Base-by-base conservation (phyloP, 2,888 invertebrate genomes). In the Drosophila testacea region DNA sequence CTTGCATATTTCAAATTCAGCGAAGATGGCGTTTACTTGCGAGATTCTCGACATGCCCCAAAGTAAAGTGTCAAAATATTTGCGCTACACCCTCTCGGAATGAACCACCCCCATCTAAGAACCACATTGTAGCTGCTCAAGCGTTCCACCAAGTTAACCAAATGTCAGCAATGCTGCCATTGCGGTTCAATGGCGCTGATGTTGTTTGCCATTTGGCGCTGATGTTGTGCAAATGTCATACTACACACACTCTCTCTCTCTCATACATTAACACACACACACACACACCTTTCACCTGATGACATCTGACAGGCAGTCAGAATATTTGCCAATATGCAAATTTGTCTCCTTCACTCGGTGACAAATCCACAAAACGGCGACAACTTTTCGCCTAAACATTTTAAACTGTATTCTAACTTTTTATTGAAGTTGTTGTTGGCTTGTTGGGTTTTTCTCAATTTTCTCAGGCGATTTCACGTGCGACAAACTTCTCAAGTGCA, bases 401-500 rank as follows among this genome's bases (percentile, higher is more conserved):
- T 79, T 66, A 41, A 85, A 81, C 83, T 76, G 69, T 69, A 59
- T 65, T 69, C 59, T 55, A 86, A 83, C 71, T 79, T 84, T 83
- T 69, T 50, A 11, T 47, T 44, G 34, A 42, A 50, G 28, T 47
- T 54, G 32, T 70, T 63, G 71, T 50, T 57, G 54, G 22, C 22
- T 46, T 41, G 13, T 42, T 52, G 89, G 56, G 64, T 57, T 73
- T 85, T 81, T 89, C 88, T 85, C 90, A 91, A 91, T 91, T 91
- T 92, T 87, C 89, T 79, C 74, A 67, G 84, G 79, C 90, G 91
- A 91, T 92, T 92, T 91, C 89, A 91, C 92, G 91, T 91, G 90
- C 86, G 90, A 92, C 90, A 89, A 91, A 92, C 84, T 91, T 91
- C 83, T 88, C 83, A 82, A 92, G 92, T 89, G 92, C 91, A 90